Evolutionary conservation across 2,888 invertebrate genomes (phyloP).

Genomic region (Coleophora deauratella): DNA sequence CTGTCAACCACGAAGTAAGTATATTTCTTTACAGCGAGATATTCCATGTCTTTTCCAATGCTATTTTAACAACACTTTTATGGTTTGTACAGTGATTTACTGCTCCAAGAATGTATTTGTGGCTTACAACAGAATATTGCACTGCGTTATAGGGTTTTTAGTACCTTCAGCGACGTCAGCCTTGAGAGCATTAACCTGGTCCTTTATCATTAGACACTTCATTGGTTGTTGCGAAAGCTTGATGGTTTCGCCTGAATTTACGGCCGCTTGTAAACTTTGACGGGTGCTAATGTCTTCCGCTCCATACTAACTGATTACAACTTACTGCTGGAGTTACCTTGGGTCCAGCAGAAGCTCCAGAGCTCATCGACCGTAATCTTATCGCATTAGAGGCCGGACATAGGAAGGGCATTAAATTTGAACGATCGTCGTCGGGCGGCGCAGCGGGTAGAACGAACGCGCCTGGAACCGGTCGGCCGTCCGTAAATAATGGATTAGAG

Average conservation of each 20-base stretch:
- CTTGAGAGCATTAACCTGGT: slow-evolving; percentile 41
- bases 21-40: background rate
- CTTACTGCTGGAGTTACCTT: slow-evolving; percentile 4
- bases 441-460: slow-evolving; percentile 60
- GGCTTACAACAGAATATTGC: slow-evolving; percentile 46
- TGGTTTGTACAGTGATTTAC: slow-evolving; percentile 41
- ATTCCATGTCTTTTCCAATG: slow-evolving; percentile 30
- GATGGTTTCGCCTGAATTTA: slow-evolving; percentile 12
- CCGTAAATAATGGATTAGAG: slow-evolving; percentile 74
- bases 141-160: slow-evolving; percentile 42
- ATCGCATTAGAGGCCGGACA: slow-evolving; percentile 69
- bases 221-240: slow-evolving; percentile 24
- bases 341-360: slow-evolving; percentile 21
- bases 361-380: slow-evolving; percentile 53
- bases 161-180: slow-evolving; percentile 41
- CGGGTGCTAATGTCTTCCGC: slow-evolving; percentile 5
- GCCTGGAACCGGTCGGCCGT: slow-evolving; percentile 71
- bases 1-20: too few species aligned
- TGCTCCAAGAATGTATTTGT: slow-evolving; percentile 40
- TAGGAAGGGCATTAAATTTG: slow-evolving; percentile 73
- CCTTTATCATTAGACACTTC: slow-evolving; percentile 33
- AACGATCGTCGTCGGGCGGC: slow-evolving; percentile 62
- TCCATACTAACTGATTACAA: slow-evolving; percentile 5
- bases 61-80: slow-evolving; percentile 44
- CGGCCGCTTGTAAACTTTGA: slow-evolving; percentile 7